Evolutionary conservation across 2,113 vertebrate genomes (phyloP).

Genomic region (Myxocyprinus asiaticus): DNA sequence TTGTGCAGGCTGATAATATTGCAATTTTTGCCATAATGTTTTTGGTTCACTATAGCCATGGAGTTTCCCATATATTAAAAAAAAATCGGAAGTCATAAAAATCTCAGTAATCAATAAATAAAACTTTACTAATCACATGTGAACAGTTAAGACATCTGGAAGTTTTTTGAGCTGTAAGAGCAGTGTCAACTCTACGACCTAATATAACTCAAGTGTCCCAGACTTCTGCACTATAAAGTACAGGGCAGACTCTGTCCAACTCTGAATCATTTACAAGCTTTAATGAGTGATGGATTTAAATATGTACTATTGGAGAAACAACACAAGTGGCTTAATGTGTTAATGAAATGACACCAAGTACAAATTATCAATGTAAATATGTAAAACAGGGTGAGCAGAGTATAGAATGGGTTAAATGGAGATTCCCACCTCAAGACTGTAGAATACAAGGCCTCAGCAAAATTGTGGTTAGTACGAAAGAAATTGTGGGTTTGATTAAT

Average conservation of each 20-base stretch:
- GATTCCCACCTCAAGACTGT: constrained; percentile 76
- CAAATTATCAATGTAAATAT: constrained; percentile 51
- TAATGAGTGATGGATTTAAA: constrained; percentile 34
- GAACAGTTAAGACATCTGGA: background rate
- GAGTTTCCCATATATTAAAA: too few relatives aligned
- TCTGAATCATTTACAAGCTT: constrained; percentile 43
- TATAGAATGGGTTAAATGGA: constrained; percentile 62
- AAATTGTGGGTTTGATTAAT: constrained; percentile 69
- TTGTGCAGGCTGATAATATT: background rate
- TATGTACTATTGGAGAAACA: background rate
- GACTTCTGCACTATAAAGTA: constrained; percentile 37
- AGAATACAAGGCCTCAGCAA: constrained; percentile 82
- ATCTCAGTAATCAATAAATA: background rate
- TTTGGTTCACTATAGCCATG: background rate
- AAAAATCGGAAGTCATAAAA: too few relatives aligned
- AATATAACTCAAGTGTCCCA: constrained; percentile 2
- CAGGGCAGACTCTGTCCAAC: constrained; percentile 6
- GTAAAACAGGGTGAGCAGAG: constrained; percentile 67
- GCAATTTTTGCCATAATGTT: background rate
- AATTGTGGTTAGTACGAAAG: constrained; percentile 68
- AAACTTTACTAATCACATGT: background rate
- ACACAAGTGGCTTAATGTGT: constrained; percentile 42
- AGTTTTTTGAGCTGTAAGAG: background rate
- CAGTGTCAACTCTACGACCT: background rate
- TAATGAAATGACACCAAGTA: constrained; percentile 44